A percentile compares a stretch with the other conserved stretches of the same genome.
Conservation (phyloP, 2,888 invertebrate genomes). For the Apodemia hepburni region DNA sequence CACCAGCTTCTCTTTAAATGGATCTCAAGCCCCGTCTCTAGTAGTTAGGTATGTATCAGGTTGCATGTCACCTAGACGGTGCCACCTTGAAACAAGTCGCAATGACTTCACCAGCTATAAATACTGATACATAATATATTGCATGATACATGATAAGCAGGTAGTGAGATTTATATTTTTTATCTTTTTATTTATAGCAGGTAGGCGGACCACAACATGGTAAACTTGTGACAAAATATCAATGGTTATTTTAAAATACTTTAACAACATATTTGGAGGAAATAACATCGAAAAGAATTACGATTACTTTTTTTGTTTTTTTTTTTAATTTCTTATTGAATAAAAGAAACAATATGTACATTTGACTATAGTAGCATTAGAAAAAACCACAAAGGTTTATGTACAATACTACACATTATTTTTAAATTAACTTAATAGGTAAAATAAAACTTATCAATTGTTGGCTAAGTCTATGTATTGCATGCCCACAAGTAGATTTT, state of each 20-base stretch:
- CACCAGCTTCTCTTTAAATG: conserved; percentile 11
- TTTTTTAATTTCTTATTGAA: too few species aligned
- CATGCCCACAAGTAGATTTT: too few species aligned
- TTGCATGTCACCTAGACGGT: conserved; percentile 21
- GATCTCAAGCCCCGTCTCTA: conserved; percentile 10
- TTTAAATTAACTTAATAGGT: too few species aligned
- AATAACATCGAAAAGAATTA: too few species aligned
- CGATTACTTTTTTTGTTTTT: too few species aligned
- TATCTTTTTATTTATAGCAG: conserved; percentile 11
- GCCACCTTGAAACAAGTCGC: conserved; percentile 25
- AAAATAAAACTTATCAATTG: too few species aligned
- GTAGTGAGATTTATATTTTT: conserved; percentile 17
- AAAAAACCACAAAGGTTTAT: too few species aligned
- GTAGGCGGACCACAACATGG: neutral
- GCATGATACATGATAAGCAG: conserved; percentile 15
- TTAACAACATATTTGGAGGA: too few species aligned
- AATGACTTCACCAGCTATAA: conserved; percentile 24
- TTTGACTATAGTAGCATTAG: too few species aligned
- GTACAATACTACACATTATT: too few species aligned
- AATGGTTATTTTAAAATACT: neutral
- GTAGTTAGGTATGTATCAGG: conserved; percentile 20
- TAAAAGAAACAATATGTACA: too few species aligned
- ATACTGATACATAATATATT: conserved; percentile 12
- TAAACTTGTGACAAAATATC: conserved; percentile 1
- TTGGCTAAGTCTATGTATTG: too few species aligned